Evolutionary conservation across 1,140 invertebrate species (phyloP), one percentile per base, ranked within the genome.

Genomic region (Drosophila grimshawi): DNA sequence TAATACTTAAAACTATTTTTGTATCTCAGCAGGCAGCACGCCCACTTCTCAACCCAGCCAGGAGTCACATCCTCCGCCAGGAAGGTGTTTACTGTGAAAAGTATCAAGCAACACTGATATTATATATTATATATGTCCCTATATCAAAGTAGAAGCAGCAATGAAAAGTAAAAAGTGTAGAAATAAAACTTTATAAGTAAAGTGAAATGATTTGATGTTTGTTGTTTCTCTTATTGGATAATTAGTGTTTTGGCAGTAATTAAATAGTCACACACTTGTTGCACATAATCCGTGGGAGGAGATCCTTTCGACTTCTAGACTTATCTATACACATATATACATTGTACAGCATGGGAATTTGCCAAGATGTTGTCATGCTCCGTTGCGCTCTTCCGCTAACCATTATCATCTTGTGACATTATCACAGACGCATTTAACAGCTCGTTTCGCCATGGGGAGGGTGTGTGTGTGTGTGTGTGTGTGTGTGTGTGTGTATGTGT

Each of bases 351-450:
- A 73, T 73, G 70, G 49, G 70, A 73, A 68, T 53, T 43, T 8
- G 39, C 11, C 29, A 49, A 48, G 70, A 45, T 61, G 56, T 49
- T 41, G 64, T 68, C 70, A 68, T 60, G 56, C 48, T 73, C 49
- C 29, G 33, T 55, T 68, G 55, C 46, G 49, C 43, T 68, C 64
- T 73, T 73, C 70, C 70, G 70, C 70, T 68, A 73, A 68, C 56
- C 70, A 68, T 73, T 56, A 73, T 73, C 64, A 55, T 73, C 70
- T 68, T 73, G 55, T 75, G 72, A 45, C 52, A 75, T 63, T 70
- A 75, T 75, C 72, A 75, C 45, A 70, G 72, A 75, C 52, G 72
- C 72, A 62, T 75, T 70, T 63, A 62, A 74, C 71, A 69, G 62
- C 62, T 29, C 45, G 6, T 69, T 69, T 75, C 64, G 60, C 32